These are phyloP conservation scores for Cetonia aurata DNA, from an alignment of 2,888 invertebrate species.

Conservation along the genomic window DNA sequence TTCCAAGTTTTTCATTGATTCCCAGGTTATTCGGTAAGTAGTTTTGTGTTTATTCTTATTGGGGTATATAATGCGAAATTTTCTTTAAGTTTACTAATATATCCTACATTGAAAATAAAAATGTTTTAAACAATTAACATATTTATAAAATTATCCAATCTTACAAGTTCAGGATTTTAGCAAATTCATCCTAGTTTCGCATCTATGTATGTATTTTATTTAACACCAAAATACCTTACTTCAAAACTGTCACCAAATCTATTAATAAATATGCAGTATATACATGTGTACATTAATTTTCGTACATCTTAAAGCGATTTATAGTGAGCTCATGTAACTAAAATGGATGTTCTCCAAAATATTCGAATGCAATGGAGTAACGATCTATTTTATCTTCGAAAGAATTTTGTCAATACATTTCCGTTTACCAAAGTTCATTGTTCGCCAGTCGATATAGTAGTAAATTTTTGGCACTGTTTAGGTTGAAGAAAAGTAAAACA, in stretches of 20 bases:
- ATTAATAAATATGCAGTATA: constrained; percentile 10
- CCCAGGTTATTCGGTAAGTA: constrained; percentile 11
- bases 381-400: not conserved
- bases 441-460: not conserved
- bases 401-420: not conserved
- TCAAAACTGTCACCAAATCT: constrained; percentile 10
- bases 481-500: not conserved
- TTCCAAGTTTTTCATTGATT: not conserved
- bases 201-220: too few species aligned
- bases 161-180: too few species aligned
- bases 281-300: not conserved
- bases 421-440: not conserved
- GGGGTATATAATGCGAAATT: not conserved
- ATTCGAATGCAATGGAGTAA: too few species aligned
- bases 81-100: not conserved
- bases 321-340: constrained; percentile 3
- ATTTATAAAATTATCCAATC: too few species aligned
- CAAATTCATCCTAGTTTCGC: too few species aligned
- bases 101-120: too few species aligned
- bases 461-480: not conserved
- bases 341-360: constrained; percentile 16
- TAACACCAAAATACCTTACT: not conserved
- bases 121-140: too few species aligned
- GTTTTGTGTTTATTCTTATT: constrained; percentile 5
- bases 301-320: constrained; percentile 1